phyloP scores from a whole-genome alignment of 1,140 invertebrate genomes.

The Pemphigus obesinymphae region DNA sequence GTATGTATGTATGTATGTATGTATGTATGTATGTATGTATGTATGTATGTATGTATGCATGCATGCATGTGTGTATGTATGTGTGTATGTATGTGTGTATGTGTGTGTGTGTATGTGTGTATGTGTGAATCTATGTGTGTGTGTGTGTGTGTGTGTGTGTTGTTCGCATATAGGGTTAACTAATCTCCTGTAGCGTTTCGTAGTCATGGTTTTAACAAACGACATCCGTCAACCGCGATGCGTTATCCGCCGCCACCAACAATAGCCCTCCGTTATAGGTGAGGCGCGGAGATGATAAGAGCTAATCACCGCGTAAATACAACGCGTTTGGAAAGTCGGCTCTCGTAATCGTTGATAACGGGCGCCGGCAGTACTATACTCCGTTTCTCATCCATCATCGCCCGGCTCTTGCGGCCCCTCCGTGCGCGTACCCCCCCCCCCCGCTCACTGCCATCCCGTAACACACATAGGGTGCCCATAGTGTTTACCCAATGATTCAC shows the following conservation, averaged over 20 bases:
- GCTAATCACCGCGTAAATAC: constrained; percentile 38
- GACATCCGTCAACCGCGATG: constrained; percentile 31
- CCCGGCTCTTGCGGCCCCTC: neutral
- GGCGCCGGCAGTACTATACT: neutral
- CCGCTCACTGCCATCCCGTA: neutral
- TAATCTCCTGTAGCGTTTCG: constrained; percentile 31
- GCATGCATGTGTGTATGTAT: neutral
- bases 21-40: neutral
- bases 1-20: neutral
- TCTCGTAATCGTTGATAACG: constrained; percentile 23
- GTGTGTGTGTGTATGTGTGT: neutral
- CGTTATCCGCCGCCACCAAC: constrained; percentile 27
- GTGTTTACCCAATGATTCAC: constrained; percentile 39
- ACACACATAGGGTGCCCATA: neutral
- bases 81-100: no score
- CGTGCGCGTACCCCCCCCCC: neutral
- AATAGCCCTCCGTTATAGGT: constrained; percentile 5
- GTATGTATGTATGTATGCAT: neutral
- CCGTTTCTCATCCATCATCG: constrained; percentile 21
- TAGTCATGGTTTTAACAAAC: constrained; percentile 35
- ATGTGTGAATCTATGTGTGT: neutral
- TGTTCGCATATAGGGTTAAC: constrained; percentile 18
- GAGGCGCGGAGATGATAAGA: constrained; percentile 29
- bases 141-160: neutral
- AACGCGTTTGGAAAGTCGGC: constrained; percentile 25